These are phyloP conservation scores for Perognathus longimembris DNA, from an alignment of 2,113 vertebrate species.

Conservation along the genomic window DNA sequence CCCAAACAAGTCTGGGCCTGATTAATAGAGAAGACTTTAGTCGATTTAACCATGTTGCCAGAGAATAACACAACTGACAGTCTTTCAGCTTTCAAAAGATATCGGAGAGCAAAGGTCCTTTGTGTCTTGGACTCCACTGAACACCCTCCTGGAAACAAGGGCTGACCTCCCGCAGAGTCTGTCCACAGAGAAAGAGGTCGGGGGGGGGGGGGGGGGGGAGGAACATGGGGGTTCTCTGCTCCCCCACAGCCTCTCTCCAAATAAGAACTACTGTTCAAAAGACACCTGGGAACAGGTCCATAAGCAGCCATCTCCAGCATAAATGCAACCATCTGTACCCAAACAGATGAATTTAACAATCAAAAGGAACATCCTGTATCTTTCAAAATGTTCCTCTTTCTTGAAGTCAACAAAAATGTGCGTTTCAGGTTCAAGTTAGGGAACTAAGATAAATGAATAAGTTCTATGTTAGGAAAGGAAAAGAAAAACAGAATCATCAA, in stretches of 20 bases:
- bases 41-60: not conserved
- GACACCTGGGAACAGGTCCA: not conserved
- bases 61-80: constrained; percentile 21
- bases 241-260: not conserved
- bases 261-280: not conserved
- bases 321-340: rapidly evolving
- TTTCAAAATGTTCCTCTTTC: not conserved
- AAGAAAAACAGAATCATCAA: constrained; percentile 27
- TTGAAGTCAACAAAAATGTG: not conserved
- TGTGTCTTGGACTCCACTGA: not conserved
- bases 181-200: not conserved
- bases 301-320: not conserved
- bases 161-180: not conserved
- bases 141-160: not conserved
- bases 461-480: not conserved
- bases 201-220: not conserved
- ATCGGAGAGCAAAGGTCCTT: not conserved
- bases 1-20: constrained; percentile 47
- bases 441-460: not conserved
- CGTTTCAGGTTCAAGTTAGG: constrained; percentile 23
- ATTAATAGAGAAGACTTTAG: constrained; percentile 16
- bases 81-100: constrained; percentile 48
- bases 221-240: too few species aligned
- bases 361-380: not conserved
- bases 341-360: not conserved